Evolutionary conservation across 2,113 vertebrate species (phyloP).

Genomic region (Rousettus leschenaultii): DNA sequence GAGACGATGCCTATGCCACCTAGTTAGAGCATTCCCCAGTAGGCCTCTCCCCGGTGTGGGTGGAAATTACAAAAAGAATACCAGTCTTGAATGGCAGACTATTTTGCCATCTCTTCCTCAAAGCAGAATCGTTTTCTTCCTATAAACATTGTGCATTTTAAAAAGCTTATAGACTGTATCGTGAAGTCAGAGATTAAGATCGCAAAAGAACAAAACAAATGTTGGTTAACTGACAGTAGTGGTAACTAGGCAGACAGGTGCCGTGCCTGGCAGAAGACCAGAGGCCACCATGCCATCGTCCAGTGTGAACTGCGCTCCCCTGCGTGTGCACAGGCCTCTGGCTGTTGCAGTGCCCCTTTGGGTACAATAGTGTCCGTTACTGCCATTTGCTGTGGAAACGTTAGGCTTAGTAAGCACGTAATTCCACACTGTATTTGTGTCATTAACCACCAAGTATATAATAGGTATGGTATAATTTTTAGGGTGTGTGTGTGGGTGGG

Average conservation of each 20-base stretch:
- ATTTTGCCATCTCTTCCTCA: not conserved
- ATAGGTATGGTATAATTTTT: not conserved
- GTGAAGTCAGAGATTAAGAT: not conserved
- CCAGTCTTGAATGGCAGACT: not conserved
- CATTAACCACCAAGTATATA: not conserved
- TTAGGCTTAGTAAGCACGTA: not conserved
- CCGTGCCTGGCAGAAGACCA: not conserved
- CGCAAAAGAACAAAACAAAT: not conserved
- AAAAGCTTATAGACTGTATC: not conserved
- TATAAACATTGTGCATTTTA: not conserved
- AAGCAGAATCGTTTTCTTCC: not conserved
- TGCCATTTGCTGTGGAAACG: not conserved
- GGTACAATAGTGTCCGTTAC: not conserved
- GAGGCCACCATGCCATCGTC: no score
- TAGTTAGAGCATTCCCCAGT: no score
- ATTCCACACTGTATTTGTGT: not conserved
- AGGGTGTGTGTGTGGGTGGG: not conserved
- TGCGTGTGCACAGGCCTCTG: not conserved
- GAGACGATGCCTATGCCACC: not conserved
- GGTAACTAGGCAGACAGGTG: not conserved
- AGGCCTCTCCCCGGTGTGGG: not conserved
- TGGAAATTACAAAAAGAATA: not conserved
- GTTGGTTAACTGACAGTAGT: not conserved
- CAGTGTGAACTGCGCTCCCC: accelerated
- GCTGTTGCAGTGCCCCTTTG: not conserved